Conservation (phyloP, 1,140 invertebrate species). For the Drosophila burlai region DNA sequence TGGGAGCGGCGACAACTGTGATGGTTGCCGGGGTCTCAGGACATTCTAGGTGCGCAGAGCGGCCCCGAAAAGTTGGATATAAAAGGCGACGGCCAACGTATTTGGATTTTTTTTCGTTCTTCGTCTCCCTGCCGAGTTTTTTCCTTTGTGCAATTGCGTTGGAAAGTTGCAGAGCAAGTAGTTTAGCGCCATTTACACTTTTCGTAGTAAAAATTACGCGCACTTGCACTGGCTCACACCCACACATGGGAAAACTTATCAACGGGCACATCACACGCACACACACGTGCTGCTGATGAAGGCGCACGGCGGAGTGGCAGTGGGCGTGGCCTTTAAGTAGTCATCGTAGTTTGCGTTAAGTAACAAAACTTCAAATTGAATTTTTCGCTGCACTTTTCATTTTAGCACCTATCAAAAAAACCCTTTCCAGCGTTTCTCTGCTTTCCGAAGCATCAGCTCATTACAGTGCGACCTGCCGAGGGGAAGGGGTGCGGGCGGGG, state of each 20-base stretch:
- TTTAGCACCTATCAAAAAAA: slow-evolving; percentile 79
- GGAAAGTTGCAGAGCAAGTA: slow-evolving; percentile 80
- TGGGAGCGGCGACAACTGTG: slow-evolving; percentile 69
- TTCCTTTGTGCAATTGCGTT: slow-evolving; percentile 72
- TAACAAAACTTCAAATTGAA: slow-evolving; percentile 83
- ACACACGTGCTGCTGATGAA: slow-evolving; percentile 31
- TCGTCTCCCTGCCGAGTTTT: slow-evolving; percentile 6
- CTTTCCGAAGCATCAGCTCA: slow-evolving; percentile 57
- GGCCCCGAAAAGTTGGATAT: slow-evolving; percentile 65
- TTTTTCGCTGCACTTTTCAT: slow-evolving; percentile 79
- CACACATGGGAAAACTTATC: slow-evolving; percentile 59
- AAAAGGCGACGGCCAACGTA: slow-evolving; percentile 58
- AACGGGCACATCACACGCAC: slow-evolving; percentile 71
- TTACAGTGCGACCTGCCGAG: slow-evolving; percentile 45
- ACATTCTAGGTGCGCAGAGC: slow-evolving; percentile 55
- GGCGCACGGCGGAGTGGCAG: slow-evolving; percentile 1
- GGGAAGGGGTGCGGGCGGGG: no score
- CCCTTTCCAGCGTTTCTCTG: slow-evolving; percentile 51
- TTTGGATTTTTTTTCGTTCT: slow-evolving; percentile 42
- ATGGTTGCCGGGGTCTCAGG: slow-evolving; percentile 14
- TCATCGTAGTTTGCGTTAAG: slow-evolving; percentile 79
- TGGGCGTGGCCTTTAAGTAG: slow-evolving; percentile 75
- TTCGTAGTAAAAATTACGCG: slow-evolving; percentile 81
- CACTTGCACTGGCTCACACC: slow-evolving; percentile 30
- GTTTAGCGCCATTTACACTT: slow-evolving; percentile 82